Evolutionary conservation across 2,888 invertebrate genomes (phyloP).

Genomic region (Shargacucullia verbasci): DNA sequence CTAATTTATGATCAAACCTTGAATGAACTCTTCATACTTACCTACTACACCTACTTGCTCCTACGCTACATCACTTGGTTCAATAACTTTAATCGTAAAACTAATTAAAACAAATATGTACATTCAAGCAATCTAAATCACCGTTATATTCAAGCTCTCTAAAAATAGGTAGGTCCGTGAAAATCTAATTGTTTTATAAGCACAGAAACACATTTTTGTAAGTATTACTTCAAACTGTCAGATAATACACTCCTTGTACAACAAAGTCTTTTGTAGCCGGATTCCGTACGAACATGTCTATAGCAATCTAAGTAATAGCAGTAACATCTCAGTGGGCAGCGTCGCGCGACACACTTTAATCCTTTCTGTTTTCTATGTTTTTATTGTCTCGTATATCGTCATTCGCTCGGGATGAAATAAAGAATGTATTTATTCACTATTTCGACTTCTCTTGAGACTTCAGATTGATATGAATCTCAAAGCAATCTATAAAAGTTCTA

Average conservation of each 20-base stretch:
- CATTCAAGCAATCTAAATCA: no score
- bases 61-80: no score
- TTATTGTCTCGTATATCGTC: slow-evolving; percentile 11
- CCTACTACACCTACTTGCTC: no score
- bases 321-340: slow-evolving; percentile 6
- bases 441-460: slow-evolving; percentile 16
- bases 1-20: no score
- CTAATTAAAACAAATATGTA: no score
- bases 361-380: slow-evolving; percentile 16
- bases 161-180: background rate
- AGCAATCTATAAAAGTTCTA: background rate
- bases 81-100: no score
- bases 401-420: slow-evolving; percentile 5
- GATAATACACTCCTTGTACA: slow-evolving; percentile 16
- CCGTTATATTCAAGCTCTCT: no score
- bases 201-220: slow-evolving; percentile 2
- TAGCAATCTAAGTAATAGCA: slow-evolving; percentile 19
- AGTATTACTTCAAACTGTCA: slow-evolving; percentile 11
- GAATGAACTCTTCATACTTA: no score
- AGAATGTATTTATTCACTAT: slow-evolving; percentile 21
- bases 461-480: background rate
- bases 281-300: slow-evolving; percentile 3
- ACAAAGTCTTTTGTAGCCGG: background rate
- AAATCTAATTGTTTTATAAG: background rate
- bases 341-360: slow-evolving; percentile 21